Evolutionary conservation across 2,113 vertebrate species (phyloP).

Genomic region (Pelecanoides urinatrix): DNA sequence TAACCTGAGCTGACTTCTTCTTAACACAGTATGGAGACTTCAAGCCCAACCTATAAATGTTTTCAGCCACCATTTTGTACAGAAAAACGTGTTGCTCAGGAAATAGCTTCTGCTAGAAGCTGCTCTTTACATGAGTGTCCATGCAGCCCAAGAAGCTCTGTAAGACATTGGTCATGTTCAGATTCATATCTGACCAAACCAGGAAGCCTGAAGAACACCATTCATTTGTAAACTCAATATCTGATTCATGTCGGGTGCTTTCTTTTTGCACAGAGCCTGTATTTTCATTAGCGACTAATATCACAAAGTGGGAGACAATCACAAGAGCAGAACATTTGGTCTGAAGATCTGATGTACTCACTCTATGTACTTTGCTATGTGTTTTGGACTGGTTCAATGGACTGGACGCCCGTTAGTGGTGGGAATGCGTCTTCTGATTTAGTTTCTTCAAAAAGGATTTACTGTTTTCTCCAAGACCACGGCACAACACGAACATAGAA

Average conservation of each 20-base stretch:
- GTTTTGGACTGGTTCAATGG: neutral
- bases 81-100: neutral
- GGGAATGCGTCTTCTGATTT: neutral
- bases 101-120: neutral
- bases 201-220: neutral
- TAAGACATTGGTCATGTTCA: neutral
- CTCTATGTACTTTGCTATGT: fast-evolving
- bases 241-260: no score
- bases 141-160: neutral
- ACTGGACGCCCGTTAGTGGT: no score
- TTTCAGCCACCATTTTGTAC: neutral
- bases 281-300: neutral
- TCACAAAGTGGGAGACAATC: neutral
- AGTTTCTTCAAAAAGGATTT: neutral
- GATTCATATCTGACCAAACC: neutral
- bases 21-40: neutral
- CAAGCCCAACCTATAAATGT: neutral
- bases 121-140: neutral
- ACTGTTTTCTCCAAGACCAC: neutral
- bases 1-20: neutral
- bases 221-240: neutral
- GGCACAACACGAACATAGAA: neutral
- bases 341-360: neutral
- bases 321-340: neutral
- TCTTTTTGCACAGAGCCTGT: neutral